A percentile compares a stretch with the other conserved stretches of the same genome.
These are phyloP conservation scores for Tenebrosternarchus preto DNA, from an alignment of 2,113 vertebrate genomes.

Conservation along the genomic window DNA sequence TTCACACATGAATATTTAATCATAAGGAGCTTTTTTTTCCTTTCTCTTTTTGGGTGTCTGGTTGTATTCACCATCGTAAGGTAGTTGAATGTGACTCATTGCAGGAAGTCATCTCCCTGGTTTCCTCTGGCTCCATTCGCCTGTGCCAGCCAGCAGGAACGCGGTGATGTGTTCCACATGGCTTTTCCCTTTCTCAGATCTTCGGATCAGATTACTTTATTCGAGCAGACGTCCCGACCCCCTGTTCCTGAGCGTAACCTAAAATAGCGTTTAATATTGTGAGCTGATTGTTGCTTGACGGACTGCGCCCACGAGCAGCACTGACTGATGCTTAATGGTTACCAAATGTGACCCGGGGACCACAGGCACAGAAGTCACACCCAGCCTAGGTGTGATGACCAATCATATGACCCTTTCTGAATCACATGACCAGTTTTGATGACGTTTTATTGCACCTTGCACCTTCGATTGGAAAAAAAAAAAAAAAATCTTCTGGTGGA, in stretches of 20 bases:
- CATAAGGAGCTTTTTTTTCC: neutral
- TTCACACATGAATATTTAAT: conserved; percentile 35
- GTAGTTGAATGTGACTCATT: conserved; percentile 25
- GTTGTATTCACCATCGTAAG: conserved; percentile 9
- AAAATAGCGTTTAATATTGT: conserved; percentile 74
- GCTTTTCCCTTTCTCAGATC: conserved; percentile 64
- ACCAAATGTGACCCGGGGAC: conserved; percentile 68
- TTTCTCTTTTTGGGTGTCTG: neutral
- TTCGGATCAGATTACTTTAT: conserved; percentile 69
- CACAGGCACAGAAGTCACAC: conserved; percentile 46
- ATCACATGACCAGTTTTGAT: neutral
- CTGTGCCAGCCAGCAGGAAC: conserved; percentile 60
- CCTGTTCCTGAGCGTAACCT: conserved; percentile 65
- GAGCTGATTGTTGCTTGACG: conserved; percentile 69
- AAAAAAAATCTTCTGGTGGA: neutral
- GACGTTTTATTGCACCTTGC: neutral
- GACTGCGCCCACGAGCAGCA: conserved; percentile 64
- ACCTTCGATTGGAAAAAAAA: neutral
- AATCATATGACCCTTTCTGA: conserved; percentile 41
- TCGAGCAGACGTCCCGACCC: conserved; percentile 68
- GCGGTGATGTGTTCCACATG: conserved; percentile 76
- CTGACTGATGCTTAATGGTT: conserved; percentile 72
- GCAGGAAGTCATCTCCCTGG: conserved; percentile 43
- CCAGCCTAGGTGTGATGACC: conserved; percentile 11
- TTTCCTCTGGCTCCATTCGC: conserved; percentile 39